Base-by-base conservation (phyloP, 2,888 invertebrate species). In the Colostygia pectinataria region DNA sequence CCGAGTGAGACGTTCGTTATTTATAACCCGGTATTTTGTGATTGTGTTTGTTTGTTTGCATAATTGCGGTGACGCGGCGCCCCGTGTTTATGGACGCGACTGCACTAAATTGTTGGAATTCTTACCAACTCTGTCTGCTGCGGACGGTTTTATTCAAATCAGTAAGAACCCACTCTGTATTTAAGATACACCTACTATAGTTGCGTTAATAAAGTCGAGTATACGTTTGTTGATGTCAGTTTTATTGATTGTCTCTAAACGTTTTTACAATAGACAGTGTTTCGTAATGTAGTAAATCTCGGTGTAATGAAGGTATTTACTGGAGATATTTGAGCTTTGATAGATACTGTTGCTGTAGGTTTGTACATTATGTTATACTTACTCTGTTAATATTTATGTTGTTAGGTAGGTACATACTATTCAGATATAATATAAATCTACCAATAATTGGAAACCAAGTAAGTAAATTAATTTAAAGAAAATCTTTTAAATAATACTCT, bases 21-120 rank as follows among this genome's bases (percentile, higher is more conserved):
- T 82, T 83, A 80, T 83, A 80, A 76, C 77, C 77, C 68, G 82
- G 82, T 72, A 79, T 81, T 77, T 71, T 71, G 64, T 69, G 77
- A 77, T 78, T 78, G 76, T 80, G 66, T 73, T 80, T 65, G 75
- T 82, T 71, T 79, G 71, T 81, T 80, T 81, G 78, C 73, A 67
- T 72, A 70, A 65, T 73, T 71, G 68, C 61, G 62, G 58, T 54
- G 59, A 57, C 55, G 61, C 59, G 61, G 55, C 50, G 57, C 57
- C 55, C 55, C 55, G 55, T 64, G 65, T 67, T 68, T 73, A 67
- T 69, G 65, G 59, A 61, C 57, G 59, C 57, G 62, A 60, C 67
- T 59, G 54, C 63, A 61, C 55, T 57, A 64, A 71, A 65, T 64
- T 57, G 55, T 61, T 56, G 47, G 54, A 41, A 62, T 65, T 57